A percentile compares a stretch with the other conserved stretches of the same genome.
Conservation (phyloP, 2,113 vertebrate species). For the Myanophis thanlyinensis region DNA sequence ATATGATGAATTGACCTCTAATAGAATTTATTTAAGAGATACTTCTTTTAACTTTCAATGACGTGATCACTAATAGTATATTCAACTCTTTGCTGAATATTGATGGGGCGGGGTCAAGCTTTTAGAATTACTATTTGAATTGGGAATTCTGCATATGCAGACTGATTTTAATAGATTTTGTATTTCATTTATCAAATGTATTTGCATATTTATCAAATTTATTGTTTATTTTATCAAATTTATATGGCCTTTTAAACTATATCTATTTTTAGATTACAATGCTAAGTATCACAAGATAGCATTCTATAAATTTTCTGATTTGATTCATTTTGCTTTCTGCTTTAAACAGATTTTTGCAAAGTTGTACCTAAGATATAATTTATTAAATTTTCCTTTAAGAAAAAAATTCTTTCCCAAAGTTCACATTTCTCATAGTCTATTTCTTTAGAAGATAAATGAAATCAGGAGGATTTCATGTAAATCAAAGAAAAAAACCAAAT, state of each 20-base stretch:
- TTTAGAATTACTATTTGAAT: neutral
- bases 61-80: neutral
- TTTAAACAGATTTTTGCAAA: neutral
- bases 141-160: neutral
- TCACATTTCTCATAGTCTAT: no score
- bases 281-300: neutral
- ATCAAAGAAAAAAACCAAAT: no score
- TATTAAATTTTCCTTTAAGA: no score
- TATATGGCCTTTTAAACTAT: no score
- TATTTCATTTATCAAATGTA: neutral
- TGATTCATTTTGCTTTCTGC: neutral
- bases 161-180: neutral
- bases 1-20: no score
- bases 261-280: no score
- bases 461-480: no score
- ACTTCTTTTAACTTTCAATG: neutral
- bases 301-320: neutral
- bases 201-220: no score
- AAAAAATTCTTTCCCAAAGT: no score
- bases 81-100: neutral
- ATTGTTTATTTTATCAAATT: no score
- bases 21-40: neutral
- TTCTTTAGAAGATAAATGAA: no score
- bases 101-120: neutral
- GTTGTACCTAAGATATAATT: no score